Evolutionary conservation across 23 tunicate species (phyloP).

Genomic region (Clavelina lepadiformis): DNA sequence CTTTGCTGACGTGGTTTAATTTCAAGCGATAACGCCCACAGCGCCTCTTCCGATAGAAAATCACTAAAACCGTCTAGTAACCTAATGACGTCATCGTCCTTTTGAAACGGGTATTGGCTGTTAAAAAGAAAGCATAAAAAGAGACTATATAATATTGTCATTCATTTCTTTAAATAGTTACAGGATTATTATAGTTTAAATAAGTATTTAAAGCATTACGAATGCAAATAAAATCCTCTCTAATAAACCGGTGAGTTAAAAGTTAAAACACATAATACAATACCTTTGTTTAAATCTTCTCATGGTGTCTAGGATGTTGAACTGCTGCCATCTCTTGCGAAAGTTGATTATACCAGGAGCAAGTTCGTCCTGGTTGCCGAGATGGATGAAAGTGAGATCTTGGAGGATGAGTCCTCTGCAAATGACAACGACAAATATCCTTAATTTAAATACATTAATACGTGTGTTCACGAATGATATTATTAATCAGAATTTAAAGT

Average conservation of each 20-base stretch:
- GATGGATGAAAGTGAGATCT: conserved; percentile 90
- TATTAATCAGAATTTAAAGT: background rate
- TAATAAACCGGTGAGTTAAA: background rate
- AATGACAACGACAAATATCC: background rate
- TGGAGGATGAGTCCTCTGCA: conserved; percentile 84
- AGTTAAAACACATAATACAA: background rate
- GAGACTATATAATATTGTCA: background rate
- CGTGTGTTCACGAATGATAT: background rate
- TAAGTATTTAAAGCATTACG: background rate
- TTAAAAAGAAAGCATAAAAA: conserved; percentile 1
- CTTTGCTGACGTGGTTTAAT: conserved; percentile 80
- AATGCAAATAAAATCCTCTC: background rate
- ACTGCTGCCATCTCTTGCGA: conserved; percentile 93
- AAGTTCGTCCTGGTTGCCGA: conserved; percentile 89
- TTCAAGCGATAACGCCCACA: conserved; percentile 81
- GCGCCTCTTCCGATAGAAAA: conserved; percentile 70
- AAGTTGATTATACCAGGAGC: conserved; percentile 83
- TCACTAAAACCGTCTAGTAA: conserved; percentile 59
- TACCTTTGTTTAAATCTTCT: conserved; percentile 89
- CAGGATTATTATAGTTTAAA: background rate
- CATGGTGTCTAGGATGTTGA: conserved; percentile 81
- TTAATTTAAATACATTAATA: background rate
- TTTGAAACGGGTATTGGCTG: conserved; percentile 63
- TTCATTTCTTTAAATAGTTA: background rate
- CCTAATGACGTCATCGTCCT: conserved; percentile 60